phyloP scores from a whole-genome alignment of 1,140 invertebrate species.

The Heterodera schachtii region DNA sequence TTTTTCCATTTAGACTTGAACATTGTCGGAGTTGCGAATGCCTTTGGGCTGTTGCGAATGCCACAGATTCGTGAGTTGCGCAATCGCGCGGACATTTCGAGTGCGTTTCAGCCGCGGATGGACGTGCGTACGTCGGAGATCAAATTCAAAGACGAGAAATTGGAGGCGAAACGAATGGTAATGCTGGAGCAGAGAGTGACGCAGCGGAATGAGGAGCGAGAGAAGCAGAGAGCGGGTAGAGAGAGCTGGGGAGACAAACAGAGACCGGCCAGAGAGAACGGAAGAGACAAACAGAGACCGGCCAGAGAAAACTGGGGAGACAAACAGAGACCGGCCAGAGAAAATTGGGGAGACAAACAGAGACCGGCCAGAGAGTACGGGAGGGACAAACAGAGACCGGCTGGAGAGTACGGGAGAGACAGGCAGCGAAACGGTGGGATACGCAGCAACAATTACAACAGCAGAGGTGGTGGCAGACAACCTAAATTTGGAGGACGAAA shows the following conservation, averaged over 20 bases:
- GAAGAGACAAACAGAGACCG: neutral
- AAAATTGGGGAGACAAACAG: neutral
- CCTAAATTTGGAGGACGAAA: conserved; percentile 13
- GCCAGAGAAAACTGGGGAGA: too few relatives aligned
- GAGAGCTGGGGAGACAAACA: neutral
- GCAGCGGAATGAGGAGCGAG: neutral
- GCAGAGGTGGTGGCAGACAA: neutral
- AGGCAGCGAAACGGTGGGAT: neutral
- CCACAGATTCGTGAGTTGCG: conserved; percentile 44
- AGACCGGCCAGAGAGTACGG: too few relatives aligned
- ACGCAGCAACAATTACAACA: too few relatives aligned
- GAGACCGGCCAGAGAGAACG: too few relatives aligned
- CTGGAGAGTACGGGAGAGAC: neutral
- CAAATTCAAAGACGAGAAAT: conserved; percentile 41
- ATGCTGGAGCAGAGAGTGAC: neutral
- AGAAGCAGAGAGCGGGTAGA: neutral
- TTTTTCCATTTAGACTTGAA: conserved; percentile 46
- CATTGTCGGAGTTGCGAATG: conserved; percentile 46
- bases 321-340: neutral
- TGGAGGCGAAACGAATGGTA: conserved; percentile 28
- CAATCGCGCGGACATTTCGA: conserved; percentile 21
- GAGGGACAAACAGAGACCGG: neutral
- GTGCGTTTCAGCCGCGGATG: conserved; percentile 32
- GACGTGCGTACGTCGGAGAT: conserved; percentile 46
- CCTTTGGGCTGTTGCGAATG: conserved; percentile 49